phyloP scores from a whole-genome alignment of 2,888 invertebrate genomes.

The Drosophila histrio region DNA sequence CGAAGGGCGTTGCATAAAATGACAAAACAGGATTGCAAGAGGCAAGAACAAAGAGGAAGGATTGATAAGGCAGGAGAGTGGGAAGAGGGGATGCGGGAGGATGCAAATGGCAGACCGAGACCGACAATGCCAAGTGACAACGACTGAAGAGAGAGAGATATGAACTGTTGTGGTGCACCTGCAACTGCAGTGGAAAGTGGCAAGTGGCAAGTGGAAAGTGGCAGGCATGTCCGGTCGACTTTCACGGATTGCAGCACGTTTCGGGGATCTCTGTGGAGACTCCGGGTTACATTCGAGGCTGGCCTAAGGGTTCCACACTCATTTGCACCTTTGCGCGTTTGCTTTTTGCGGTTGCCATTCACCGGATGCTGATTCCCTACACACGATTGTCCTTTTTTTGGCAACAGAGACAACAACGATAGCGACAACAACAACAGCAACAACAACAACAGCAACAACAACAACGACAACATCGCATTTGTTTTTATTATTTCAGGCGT shows the following conservation, averaged over 20 bases:
- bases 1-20: conserved; percentile 42
- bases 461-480: conserved; percentile 58
- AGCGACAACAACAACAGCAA: neutral
- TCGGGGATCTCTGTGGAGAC: neutral
- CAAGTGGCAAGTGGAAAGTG: conserved; percentile 7
- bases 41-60: conserved; percentile 23
- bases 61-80: conserved; percentile 6
- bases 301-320: conserved; percentile 47
- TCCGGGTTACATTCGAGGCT: neutral
- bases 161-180: conserved; percentile 56
- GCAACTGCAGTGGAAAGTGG: conserved; percentile 5
- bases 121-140: conserved; percentile 22
- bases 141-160: conserved; percentile 57
- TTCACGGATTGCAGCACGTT: conserved; percentile 32
- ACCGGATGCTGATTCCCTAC: conserved; percentile 48
- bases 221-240: conserved; percentile 26
- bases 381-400: conserved; percentile 60
- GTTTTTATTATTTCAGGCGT: conserved; percentile 79
- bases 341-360: conserved; percentile 67
- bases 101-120: conserved; percentile 62
- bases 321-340: conserved; percentile 79
- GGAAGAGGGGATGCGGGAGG: conserved; percentile 24
- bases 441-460: neutral
- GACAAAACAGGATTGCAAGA: conserved; percentile 50
- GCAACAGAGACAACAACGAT: conserved; percentile 15